Evolutionary conservation across 2,888 invertebrate species (phyloP).

Genomic region (Megaustenia siamemsis): DNA sequence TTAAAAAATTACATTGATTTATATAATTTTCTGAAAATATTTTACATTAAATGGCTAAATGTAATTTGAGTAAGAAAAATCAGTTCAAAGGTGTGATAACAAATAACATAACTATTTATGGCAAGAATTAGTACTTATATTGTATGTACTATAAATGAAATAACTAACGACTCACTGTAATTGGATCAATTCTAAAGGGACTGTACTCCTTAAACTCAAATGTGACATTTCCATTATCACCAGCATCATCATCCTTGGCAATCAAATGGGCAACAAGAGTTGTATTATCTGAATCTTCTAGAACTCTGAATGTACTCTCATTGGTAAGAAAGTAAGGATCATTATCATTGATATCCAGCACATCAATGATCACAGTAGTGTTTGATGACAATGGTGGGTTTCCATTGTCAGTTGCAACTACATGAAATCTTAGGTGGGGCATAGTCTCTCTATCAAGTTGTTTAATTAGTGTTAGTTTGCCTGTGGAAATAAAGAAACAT

Average conservation of each 20-base stretch:
- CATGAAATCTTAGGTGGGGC: conserved; percentile 59
- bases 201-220: conserved; percentile 88
- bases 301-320: conserved; percentile 55
- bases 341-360: conserved; percentile 89
- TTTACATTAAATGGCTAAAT: too few relatives aligned
- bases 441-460: conserved; percentile 82
- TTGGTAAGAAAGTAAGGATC: conserved; percentile 84
- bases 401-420: conserved; percentile 71
- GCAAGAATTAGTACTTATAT: too few relatives aligned
- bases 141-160: too few relatives aligned
- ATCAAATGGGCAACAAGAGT: conserved; percentile 84
- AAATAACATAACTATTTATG: too few relatives aligned
- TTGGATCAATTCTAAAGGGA: conserved; percentile 85
- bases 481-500: conserved; percentile 57
- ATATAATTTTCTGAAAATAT: too few relatives aligned
- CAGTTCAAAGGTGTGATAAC: too few relatives aligned
- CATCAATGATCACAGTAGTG: conserved; percentile 86
- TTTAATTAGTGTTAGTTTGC: conserved; percentile 79
- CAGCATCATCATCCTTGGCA: conserved; percentile 85
- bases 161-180: conserved; percentile 63
- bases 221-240: conserved; percentile 84
- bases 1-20: too few relatives aligned
- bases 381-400: conserved; percentile 65
- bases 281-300: conserved; percentile 65
- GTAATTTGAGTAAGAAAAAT: too few relatives aligned